Evolutionary conservation across 2,797 vertebrate genomes (phyloP), one percentile per base, ranked within the genome.

Genomic region (Phalanger gymnotis): DNA sequence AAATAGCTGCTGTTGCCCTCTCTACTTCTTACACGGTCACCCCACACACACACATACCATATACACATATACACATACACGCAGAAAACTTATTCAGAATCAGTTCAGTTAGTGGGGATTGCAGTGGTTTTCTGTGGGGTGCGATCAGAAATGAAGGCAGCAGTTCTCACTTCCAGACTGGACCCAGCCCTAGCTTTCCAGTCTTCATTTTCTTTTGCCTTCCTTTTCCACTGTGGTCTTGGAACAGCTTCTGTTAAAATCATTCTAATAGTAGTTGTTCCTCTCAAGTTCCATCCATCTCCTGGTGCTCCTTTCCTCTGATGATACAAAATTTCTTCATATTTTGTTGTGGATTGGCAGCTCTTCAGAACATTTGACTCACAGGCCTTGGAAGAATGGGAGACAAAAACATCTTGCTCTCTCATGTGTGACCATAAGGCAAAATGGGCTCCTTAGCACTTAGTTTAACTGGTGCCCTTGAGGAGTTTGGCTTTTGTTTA

Each of bases 71-170:
- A 56, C 58, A 34, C 31, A 66, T 5, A 66, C 12, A 16, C 13
- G n/a, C n/a, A 34, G 13, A 34, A 66, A n/a, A 34, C 31, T 34
- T 73, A 73, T 16, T 5, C 34, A 73, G 34, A 73, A 73, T 73
- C 61, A 73, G 1, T n/a, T n/a, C 14, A 40, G 5, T 73, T 73
- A n/a, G 61, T 73, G 34, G 61, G 61, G 14, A 66, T n/a, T 66
- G 13, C 4, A n/a, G 5, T n/a, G 13, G 31, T n/a, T 4, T 1
- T n/a, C 34, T n/a, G 6, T 66, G 12, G 61, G 1, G 5, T n/a
- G 14, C 14, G 34, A n/a, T 73, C 34, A n/a, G 34, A n/a, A n/a
- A 19, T n/a, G 61, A 73, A 73, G 16, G 34, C 34, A n/a, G 14
- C 16, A 73, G 1, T 16, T 73, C 34, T 73, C 61, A n/a, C 13